Evolutionary conservation across 2,888 invertebrate genomes (phyloP), one percentile per base, ranked within the genome.

Genomic region (Caradrina clavipalpis): DNA sequence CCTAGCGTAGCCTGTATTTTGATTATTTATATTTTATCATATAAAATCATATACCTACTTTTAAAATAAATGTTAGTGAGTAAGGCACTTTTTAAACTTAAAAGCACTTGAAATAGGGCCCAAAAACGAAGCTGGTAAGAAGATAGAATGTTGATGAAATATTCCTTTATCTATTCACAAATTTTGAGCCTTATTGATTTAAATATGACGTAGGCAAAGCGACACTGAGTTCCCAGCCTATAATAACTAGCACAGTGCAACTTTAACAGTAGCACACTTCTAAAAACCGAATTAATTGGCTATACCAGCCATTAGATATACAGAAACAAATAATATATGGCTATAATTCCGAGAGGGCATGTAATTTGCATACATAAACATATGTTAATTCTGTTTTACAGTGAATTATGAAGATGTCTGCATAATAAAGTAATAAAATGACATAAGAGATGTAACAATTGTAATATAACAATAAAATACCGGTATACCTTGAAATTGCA

Each of bases 341-440:
- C 26, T 22, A 57, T 69, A 58, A 80, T 31, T 65, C 31, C 15
- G 21, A 17, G 13, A 17, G 5, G 62, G 57, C 42, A 22, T 63
- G 26, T 47, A 51, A 79, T 79, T 80, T 76, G n/a, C 80, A 80
- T 80, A 60, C 39, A 53, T 62, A 63, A 57, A 60, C 49, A 49
- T 72, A 63, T 47, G 49, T 49, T 49, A 50, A 77, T 69, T 50
- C 17, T 19, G 51, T 42, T 42, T 54, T 51, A 69, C 45, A 21
- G 22, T 57, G 19, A 54, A 21, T 49, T 76, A 58, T 49, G 56
- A 35, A 47, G 19, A 42, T 53, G 31, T 53, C 19, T 58, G 50
- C 45, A 60, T 64, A 60, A 69, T 61, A 58, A 76, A 69, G 61
- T 74, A 39, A 63, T n/a, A 63, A 63, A 73, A 17, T 57, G 50